phyloP scores from a whole-genome alignment of 2,888 invertebrate genomes.

The Diadromus collaris region DNA sequence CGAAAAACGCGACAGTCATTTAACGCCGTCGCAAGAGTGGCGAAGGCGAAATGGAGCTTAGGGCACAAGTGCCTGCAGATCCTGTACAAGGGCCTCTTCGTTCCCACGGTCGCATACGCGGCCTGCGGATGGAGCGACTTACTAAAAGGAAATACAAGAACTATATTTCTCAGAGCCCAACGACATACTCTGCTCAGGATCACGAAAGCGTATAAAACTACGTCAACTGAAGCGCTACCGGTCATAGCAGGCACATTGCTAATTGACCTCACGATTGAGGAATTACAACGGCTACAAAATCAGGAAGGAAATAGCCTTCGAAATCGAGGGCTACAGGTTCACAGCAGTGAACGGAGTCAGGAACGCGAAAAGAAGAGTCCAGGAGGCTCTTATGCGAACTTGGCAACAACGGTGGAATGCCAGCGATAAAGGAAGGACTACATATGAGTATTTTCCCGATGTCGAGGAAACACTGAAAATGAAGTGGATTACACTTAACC shows the following conservation, averaged over 20 bases:
- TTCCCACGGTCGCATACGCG: constrained; percentile 50
- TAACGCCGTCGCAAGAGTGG: constrained; percentile 22
- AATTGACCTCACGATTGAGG: not conserved
- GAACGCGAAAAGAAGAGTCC: not conserved
- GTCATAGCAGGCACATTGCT: constrained; percentile 39
- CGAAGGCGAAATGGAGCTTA: constrained; percentile 51
- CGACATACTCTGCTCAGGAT: constrained; percentile 6
- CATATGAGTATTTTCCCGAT: constrained; percentile 6
- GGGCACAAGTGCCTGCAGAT: constrained; percentile 24
- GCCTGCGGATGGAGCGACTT: constrained; percentile 46
- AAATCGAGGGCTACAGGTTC: not conserved
- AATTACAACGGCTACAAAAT: constrained; percentile 10
- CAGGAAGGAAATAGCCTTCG: not conserved
- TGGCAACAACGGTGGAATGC: constrained; percentile 21
- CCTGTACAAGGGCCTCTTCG: constrained; percentile 49
- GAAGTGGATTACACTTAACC: not conserved
- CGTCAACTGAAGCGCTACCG: constrained; percentile 33
- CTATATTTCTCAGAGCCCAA: not conserved
- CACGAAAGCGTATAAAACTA: constrained; percentile 42
- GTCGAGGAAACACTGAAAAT: not conserved
- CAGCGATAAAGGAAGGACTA: not conserved
- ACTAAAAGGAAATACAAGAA: not conserved
- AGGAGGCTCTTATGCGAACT: not conserved
- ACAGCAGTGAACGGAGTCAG: not conserved
- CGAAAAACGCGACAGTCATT: constrained; percentile 13